Conservation (phyloP, 2,113 vertebrate species). For the Turdus rufiventris region DNA sequence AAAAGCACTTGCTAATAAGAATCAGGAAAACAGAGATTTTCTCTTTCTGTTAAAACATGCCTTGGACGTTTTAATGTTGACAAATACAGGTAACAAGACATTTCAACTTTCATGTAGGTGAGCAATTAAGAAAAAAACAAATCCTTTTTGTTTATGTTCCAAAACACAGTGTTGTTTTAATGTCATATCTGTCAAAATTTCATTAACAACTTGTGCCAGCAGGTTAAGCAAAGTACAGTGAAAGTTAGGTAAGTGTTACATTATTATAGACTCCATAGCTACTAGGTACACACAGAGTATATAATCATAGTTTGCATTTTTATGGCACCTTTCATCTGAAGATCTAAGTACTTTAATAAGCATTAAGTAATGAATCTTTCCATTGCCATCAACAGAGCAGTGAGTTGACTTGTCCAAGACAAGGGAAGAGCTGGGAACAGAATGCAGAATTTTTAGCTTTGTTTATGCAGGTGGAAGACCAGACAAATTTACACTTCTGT, state of each 20-base stretch:
- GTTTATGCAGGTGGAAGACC: background rate
- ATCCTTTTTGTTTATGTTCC: background rate
- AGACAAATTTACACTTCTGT: background rate
- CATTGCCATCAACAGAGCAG: background rate
- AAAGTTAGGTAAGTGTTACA: slow-evolving; percentile 3
- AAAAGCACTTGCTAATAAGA: background rate
- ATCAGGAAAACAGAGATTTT: background rate
- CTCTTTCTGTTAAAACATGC: slow-evolving; percentile 26
- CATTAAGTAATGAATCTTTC: slow-evolving; percentile 20
- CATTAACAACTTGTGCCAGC: slow-evolving; percentile 27
- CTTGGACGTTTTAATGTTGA: slow-evolving; percentile 1
- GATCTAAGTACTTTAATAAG: slow-evolving; percentile 8
- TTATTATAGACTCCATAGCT: slow-evolving; percentile 16
- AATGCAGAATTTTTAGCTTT: background rate
- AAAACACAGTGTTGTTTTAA: slow-evolving; percentile 17
- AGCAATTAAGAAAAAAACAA: background rate
- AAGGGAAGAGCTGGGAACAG: background rate
- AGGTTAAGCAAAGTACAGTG: slow-evolving; percentile 9
- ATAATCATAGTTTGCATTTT: slow-evolving; percentile 6
- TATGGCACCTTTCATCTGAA: slow-evolving; percentile 26
- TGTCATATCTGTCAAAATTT: slow-evolving; percentile 24
- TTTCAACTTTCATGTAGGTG: background rate
- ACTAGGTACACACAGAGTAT: background rate
- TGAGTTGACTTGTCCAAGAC: background rate
- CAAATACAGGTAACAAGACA: background rate